Evolutionary conservation across 2,888 invertebrate genomes (phyloP), one percentile per base, ranked within the genome.

Genomic region (Drosophila glabriapex): DNA sequence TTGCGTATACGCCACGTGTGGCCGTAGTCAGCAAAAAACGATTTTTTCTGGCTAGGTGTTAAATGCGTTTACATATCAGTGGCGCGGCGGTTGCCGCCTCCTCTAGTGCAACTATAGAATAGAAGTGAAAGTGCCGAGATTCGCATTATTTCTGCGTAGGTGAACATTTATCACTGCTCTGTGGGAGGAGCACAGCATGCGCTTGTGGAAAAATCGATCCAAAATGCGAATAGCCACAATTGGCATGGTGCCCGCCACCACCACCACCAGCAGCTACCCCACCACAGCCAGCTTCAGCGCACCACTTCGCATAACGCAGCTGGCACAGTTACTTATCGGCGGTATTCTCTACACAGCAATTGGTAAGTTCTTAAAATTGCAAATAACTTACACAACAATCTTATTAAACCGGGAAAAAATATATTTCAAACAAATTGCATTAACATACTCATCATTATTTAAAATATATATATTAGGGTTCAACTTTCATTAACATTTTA

Each of bases 121-220:
- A 59, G 70, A 61, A 82, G 87, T 77, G 80, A 86, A 84, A 90
- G 84, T 90, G 90, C 80, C 67, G 77, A 76, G 70, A 74, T 69
- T 74, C 70, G 76, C 89, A 86, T 80, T 87, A 86, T 89, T 86
- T 87, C 86, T 84, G 84, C 80, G 85, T 84, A 90, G 90, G 73
- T 84, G 89, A 82, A 90, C 90, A 84, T 72, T 89, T 76, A 64
- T 73, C 64, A 64, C 70, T 46, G 59, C 58, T 46, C 59, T 58
- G 66, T 53, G 68, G 62, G 52, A 41, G 55, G 52, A 68, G 73
- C 71, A 62, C 72, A 82, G 62, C 55, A 88, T 88, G 88, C 83
- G 85, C 78, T 80, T 83, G 77, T 87, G 85, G 87, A 81, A 80
- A 72, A 86, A 83, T 85, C 85, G 87, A 71, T 78, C 89, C 81